Percentiles rank a stretch among this genome's conserved stretches.
phyloP scores from a whole-genome alignment of 2,113 vertebrate genomes.

The Leuciscus idus region DNA sequence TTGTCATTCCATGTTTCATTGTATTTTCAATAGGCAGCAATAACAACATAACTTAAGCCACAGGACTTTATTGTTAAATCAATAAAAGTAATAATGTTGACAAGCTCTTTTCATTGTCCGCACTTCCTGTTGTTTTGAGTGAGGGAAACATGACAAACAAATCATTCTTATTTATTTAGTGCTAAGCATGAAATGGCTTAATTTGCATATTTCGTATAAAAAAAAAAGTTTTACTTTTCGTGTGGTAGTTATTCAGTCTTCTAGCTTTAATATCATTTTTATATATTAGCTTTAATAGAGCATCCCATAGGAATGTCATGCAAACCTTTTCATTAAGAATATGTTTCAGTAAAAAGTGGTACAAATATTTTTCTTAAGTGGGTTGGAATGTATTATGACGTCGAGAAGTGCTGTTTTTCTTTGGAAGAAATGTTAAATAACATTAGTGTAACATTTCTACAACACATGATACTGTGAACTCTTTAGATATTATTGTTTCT shows the following conservation, averaged over 20 bases:
- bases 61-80: constrained; percentile 79
- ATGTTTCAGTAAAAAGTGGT: background rate
- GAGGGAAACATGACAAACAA: constrained; percentile 21
- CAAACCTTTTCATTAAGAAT: background rate
- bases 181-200: background rate
- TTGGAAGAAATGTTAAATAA: background rate
- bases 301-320: too few relatives aligned
- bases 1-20: constrained; percentile 73
- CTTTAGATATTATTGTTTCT: background rate
- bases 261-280: too few relatives aligned
- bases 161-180: constrained; percentile 7
- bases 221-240: too few relatives aligned
- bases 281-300: too few relatives aligned
- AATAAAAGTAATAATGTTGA: constrained; percentile 83
- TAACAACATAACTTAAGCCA: constrained; percentile 78
- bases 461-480: background rate
- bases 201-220: background rate
- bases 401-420: background rate
- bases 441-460: background rate
- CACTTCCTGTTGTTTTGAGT: constrained; percentile 59
- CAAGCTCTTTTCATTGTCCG: constrained; percentile 77
- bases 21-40: constrained; percentile 74
- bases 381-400: background rate
- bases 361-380: background rate
- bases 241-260: too few relatives aligned